Conservation (phyloP, 92 coral and sea anemone genomes). For the Metridium senile region DNA sequence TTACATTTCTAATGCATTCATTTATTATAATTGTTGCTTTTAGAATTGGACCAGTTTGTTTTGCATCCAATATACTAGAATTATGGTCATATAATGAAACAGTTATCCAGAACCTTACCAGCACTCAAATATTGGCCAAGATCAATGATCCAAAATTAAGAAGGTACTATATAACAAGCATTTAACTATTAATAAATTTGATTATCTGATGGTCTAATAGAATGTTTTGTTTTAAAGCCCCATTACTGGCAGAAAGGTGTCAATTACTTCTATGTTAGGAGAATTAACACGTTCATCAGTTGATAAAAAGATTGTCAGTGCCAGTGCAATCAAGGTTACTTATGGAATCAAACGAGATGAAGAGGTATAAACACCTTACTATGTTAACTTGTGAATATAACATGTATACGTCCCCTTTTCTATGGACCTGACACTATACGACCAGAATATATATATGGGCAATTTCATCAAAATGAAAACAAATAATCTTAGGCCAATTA, state of each 20-base stretch:
- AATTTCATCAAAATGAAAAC: too few relatives aligned
- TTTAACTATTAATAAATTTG: not conserved
- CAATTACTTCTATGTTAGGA: constrained; percentile 62
- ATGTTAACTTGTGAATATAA: too few relatives aligned
- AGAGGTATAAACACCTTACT: not conserved
- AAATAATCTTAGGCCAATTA: too few relatives aligned
- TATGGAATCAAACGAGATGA: constrained; percentile 44
- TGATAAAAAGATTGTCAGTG: constrained; percentile 30
- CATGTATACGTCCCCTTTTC: too few relatives aligned
- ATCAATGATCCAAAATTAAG: constrained; percentile 58
- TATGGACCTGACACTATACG: too few relatives aligned
- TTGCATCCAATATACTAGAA: constrained; percentile 66
- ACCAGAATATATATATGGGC: too few relatives aligned
- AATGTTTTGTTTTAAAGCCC: constrained; percentile 39
- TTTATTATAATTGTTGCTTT: not conserved
- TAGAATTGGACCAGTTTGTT: constrained; percentile 79
- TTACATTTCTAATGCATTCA: too few relatives aligned
- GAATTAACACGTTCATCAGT: constrained; percentile 44
- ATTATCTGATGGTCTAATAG: not conserved
- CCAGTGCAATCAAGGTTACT: constrained; percentile 49
- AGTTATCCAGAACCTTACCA: constrained; percentile 54
- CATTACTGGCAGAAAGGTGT: constrained; percentile 55
- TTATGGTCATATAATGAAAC: constrained; percentile 89
- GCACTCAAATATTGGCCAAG: constrained; percentile 62
- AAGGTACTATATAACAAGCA: constrained; percentile 42